Evolutionary conservation across 2,797 vertebrate species (phyloP), one percentile per base, ranked within the genome.

Genomic region (Crenuchus spilurus): DNA sequence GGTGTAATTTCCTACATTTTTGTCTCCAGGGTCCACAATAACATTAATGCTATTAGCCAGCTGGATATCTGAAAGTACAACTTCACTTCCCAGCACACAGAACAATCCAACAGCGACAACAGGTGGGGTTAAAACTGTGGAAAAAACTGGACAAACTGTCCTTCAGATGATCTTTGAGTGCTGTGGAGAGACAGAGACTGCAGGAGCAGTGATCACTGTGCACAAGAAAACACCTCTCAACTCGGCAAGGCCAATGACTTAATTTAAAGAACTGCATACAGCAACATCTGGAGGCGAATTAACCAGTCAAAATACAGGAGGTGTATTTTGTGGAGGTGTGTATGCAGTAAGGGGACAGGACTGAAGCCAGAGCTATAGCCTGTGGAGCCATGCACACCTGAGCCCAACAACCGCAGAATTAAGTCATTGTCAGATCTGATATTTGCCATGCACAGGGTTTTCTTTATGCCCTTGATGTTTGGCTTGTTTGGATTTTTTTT

Each of bases 251-350:
- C 54, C 79, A 83, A 83, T 83, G 82, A 83, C 82, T 75, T 83
- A 78, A 81, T 77, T 79, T 46, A 44, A 33, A 22, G 20, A 37
- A 70, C 77, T 81, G 80, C 83, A 79, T 82, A 81, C 78, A 75
- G 76, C 46, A 63, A 68, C 74, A 37, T 52, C 74, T 67, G 39
- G 8, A 68, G 57, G 71, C 71, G 62, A 13, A n/a, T 74, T 65
- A 24, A 72, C 13, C 35, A 48, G 55, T 44, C 83, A 82, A 82
- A 84, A 82, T 79, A 82, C 80, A 82, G 41, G 26, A 64, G 24
- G 67, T 75, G 80, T 82, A 81, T 84, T 84, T 82, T 81, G 76
- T 52, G 46, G 46, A 57, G 24, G 49, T 76, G 54, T 75, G 82
- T 83, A 83, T 83, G 82, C 82, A 83, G 79, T 73, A 35, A 9